These are phyloP conservation scores for Onychomys arenicola DNA, from an alignment of 2,797 vertebrate species.

Conservation along the genomic window DNA sequence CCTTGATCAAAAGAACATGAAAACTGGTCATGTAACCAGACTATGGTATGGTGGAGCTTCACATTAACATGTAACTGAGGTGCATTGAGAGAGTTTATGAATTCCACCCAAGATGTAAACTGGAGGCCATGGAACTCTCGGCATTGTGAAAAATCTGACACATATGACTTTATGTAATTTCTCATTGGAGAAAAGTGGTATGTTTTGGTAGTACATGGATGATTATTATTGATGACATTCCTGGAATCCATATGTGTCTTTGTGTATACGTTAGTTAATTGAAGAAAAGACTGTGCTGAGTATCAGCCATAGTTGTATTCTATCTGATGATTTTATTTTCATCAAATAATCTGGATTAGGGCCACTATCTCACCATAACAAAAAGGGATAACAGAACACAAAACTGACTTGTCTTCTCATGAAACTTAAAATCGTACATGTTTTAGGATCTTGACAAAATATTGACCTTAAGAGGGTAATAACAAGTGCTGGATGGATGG, in stretches of 20 bases:
- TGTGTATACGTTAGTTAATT: not conserved
- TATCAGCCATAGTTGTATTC: not conserved
- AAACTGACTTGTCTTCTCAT: not conserved
- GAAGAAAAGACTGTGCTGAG: not conserved
- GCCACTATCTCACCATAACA: not conserved
- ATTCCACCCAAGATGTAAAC: not conserved
- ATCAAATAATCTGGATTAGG: not conserved
- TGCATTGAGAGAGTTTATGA: not conserved
- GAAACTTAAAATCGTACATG: not conserved
- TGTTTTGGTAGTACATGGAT: not conserved
- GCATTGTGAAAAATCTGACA: not conserved
- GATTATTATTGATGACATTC: not conserved
- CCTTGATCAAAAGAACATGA: not conserved
- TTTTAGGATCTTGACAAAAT: constrained; percentile 6
- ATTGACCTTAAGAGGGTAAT: constrained; percentile 14
- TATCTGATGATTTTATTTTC: constrained; percentile 35
- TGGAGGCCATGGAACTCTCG: not conserved
- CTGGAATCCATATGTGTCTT: not conserved
- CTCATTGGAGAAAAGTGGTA: not conserved
- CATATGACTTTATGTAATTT: not conserved
- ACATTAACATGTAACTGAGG: not conserved
- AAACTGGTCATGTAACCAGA: not conserved
- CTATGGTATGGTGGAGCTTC: not conserved
- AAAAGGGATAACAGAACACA: not conserved
- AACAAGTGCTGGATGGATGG: not conserved